Base-by-base conservation (phyloP, 2,797 vertebrate species). In the Ataeniobius toweri region DNA sequence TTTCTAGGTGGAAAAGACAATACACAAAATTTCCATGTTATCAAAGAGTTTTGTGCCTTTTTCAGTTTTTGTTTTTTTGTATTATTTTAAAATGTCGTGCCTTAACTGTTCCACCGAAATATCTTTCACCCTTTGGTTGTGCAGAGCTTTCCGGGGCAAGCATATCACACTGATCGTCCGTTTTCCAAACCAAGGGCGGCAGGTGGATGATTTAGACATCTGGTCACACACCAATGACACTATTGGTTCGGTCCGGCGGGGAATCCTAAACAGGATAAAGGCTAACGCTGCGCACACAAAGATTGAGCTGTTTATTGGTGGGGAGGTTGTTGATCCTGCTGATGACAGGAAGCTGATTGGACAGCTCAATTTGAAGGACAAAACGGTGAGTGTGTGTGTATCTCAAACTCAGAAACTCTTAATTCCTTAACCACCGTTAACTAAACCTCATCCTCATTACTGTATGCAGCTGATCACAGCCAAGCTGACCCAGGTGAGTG, bases 171-270 rank as follows among this genome's bases (percentile, higher is more conserved):
- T 99, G 86, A 97, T 99, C 58, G 98, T 99, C 88, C 97, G 98
- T 72, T 99, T 99, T 90, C 98, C 98, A 74, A 99, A 99, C 95
- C 98, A 99, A 93, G 98, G 98, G 28, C 97, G 98, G 13, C 98
- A 99, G 91, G 98, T 99, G 72, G 98, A 99, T 70, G 98, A 99
- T 91, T 91, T 99, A 93, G 98, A 99, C 76, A 98, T 99, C 88
- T 99, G 98, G 98, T 99, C 98, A 72, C 98, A 99, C 89, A 99
- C 98, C 67, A 99, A 99, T 0, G 98, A 99, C 93, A 99, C 98
- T 41, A 98, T 99, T 22, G 98, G 98, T 86, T 99, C 98, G 26
- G 98, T 99, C 74, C 95, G 98, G 5, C 97, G 98, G 24, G 98
- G 97, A 86, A 99, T 99, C 93, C 96, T 99, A 14, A 99, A 97